Base-by-base conservation (phyloP, 2,888 invertebrate species). In the Leptodirus hochenwartii region DNA sequence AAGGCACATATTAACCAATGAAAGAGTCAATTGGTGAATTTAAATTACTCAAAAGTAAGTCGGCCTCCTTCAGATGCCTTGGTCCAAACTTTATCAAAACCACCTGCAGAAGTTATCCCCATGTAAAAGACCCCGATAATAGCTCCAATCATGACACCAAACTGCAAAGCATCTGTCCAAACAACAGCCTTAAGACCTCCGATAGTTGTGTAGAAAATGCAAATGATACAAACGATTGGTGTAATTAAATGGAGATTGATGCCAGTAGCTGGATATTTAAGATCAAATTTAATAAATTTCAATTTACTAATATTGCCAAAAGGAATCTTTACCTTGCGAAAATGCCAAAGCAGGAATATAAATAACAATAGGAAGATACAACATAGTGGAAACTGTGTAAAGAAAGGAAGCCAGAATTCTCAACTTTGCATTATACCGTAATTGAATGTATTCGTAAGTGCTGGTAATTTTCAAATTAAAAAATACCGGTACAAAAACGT, bases 261-360 rank as follows among this genome's bases (percentile, higher is more conserved):
- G 12, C 74, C 72, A 24, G 76, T 77, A 6, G 78, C 79, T 77
- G n/a, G n/a, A n/a, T n/a, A n/a, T n/a, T n/a, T n/a, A n/a, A n/a
- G n/a, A n/a, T n/a, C n/a, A n/a, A n/a, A n/a, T n/a, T n/a, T n/a
- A n/a, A 54, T 34, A 62, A n/a, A n/a, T n/a, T n/a, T n/a, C n/a
- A n/a, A n/a, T n/a, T n/a, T n/a, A n/a, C n/a, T n/a, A n/a, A n/a
- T n/a, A n/a, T n/a, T n/a, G n/a, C n/a, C n/a, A n/a, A n/a, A n/a
- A n/a, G n/a, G n/a, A n/a, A n/a, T n/a, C n/a, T n/a, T n/a, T 55
- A 72, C 72, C 71, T 50, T 75, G 63, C 44, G 69, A 65, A 40
- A 77, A 70, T 1, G 76, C 75, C 44, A 75, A 49, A 2, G 75
- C 62, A 2, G 77, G 76, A 4, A 74, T 66, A 43, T 76, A 77